Evolutionary conservation across 2,113 vertebrate species (phyloP).

Genomic region (Ctenodactylus gundi): DNA sequence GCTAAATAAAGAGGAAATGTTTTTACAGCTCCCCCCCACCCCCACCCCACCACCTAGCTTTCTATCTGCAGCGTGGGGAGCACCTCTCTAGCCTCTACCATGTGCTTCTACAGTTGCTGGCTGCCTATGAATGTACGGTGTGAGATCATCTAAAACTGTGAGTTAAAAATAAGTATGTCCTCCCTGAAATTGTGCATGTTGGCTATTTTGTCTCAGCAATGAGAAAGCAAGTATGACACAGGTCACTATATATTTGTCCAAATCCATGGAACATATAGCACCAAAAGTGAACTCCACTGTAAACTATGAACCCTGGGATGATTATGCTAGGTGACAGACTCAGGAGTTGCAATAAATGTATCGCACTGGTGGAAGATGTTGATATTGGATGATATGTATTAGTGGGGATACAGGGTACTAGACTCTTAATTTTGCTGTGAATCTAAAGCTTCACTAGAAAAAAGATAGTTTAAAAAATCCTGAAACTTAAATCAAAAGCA

Average conservation of each 20-base stretch:
- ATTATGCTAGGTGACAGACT: background rate
- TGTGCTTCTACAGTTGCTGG: no score
- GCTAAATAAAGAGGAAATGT: no score
- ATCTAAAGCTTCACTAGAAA: background rate
- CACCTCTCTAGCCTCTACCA: no score
- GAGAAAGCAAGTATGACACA: no score
- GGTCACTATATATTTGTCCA: background rate
- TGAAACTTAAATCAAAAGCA: background rate
- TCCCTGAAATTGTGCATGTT: no score
- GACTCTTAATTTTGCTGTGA: background rate
- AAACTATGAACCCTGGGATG: background rate
- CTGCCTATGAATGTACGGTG: no score
- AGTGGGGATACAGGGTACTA: background rate
- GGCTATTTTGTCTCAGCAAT: no score
- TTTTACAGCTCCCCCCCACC: no score
- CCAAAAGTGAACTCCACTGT: background rate
- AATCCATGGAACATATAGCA: background rate
- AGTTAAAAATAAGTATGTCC: no score
- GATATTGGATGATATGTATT: background rate
- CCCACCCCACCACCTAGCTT: no score
- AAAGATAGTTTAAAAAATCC: background rate
- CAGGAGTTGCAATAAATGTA: background rate
- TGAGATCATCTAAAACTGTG: no score
- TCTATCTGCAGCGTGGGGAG: no score
- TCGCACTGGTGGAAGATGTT: background rate